These are phyloP conservation scores for Dascillus cervinus DNA, from an alignment of 2,888 invertebrate species.

Conservation along the genomic window DNA sequence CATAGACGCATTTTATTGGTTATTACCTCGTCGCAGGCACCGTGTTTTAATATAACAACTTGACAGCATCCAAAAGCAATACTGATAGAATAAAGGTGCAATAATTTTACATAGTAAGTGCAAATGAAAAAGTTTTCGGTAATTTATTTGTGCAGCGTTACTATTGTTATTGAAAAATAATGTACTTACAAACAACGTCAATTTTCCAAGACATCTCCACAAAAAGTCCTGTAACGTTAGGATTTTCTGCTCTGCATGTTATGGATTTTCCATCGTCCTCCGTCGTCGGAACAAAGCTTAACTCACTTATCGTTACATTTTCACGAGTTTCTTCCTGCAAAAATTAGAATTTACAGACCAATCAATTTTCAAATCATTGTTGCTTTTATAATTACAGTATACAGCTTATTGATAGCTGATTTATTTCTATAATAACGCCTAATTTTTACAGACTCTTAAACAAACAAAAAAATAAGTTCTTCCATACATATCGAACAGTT, in stretches of 20 bases:
- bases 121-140: too few relatives aligned
- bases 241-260: conserved; percentile 86
- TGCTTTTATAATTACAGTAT: too few relatives aligned
- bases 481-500: too few relatives aligned
- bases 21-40: conserved; percentile 7
- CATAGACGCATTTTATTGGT: conserved; percentile 8
- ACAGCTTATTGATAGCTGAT: too few relatives aligned
- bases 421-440: too few relatives aligned
- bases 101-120: background rate
- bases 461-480: too few relatives aligned
- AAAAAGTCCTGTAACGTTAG: conserved; percentile 75
- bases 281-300: conserved; percentile 81
- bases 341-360: conserved; percentile 23
- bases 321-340: conserved; percentile 70
- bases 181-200: conserved; percentile 88
- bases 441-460: too few relatives aligned
- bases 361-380: too few relatives aligned
- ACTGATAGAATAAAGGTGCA: conserved; percentile 10
- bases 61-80: conserved; percentile 8
- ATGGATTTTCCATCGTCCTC: conserved; percentile 86
- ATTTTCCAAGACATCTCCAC: conserved; percentile 82
- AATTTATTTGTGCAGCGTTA: too few relatives aligned
- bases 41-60: conserved; percentile 10
- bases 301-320: conserved; percentile 76
- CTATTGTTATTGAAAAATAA: conserved; percentile 18